Base-by-base conservation (phyloP, 1,140 invertebrate species). In the Drosophila oshimai region DNA sequence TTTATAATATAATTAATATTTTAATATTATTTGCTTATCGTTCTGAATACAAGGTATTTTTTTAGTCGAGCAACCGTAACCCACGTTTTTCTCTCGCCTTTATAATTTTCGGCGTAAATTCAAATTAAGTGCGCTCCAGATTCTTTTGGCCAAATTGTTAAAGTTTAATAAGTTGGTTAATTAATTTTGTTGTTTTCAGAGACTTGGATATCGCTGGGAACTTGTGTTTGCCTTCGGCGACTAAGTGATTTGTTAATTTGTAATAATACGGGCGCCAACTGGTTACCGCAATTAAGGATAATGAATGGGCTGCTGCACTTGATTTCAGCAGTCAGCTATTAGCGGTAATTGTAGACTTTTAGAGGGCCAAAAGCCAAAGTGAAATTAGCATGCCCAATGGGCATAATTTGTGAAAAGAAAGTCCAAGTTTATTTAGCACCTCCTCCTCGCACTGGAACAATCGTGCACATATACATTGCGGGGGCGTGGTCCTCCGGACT, bases 161-260 rank as follows among this genome's bases (percentile, higher is more conserved):
- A 80, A 84, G 65, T 84, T 84, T 61, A 80, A 53, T 41, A 80
- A 86, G 80, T 80, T 55, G 65, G 81, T 87, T 87, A 86, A 86
- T 86, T 86, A 80, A 86, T 72, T 76, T 80, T 51, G 53, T 49
- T 77, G 78, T 69, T 83, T 79, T 45, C 13, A 64, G 22, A 17
- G 57, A 42, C 26, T 55, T 12, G 34, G 18, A 15, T 31, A 36
- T 49, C 33, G 15, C 15, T 26, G 6, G 31, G 37, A 24, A 24
- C 22, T 37, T 37, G 31, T 26, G 54, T 60, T 46, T 24, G 47
- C 24, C 39, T 57, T 54, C 45, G 24, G 24, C 28, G 49, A 13
- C 74, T 53, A 84, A 86, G 61, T 87, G 80, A 86, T 86, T 86
- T 86, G 80, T 80, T 86, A 86, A 86, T 87, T 86, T 76, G 80